A percentile compares a stretch with the other conserved stretches of the same genome.
phyloP scores from a whole-genome alignment of 2,113 vertebrate species.

The Oxygymnocypris stewartii region DNA sequence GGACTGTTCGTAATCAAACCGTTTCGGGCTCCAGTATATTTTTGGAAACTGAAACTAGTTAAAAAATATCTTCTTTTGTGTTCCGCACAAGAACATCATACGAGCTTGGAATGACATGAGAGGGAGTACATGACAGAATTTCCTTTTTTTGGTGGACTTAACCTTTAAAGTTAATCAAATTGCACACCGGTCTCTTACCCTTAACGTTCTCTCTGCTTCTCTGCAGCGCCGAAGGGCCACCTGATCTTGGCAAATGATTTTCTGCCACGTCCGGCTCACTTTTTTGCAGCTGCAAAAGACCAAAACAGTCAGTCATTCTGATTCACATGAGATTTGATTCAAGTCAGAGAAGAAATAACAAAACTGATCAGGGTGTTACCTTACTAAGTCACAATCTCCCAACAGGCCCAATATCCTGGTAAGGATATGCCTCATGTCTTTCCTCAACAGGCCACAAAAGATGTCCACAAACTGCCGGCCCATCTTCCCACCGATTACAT shows the following conservation, averaged over 20 bases:
- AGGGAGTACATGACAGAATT: not conserved
- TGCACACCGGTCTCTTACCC: conserved; percentile 59
- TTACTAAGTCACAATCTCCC: conserved; percentile 83
- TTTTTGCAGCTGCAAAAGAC: conserved; percentile 78
- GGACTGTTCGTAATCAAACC: too few relatives aligned
- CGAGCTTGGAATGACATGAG: not conserved
- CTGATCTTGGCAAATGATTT: conserved; percentile 80
- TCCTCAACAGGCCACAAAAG: conserved; percentile 80
- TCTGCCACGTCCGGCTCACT: conserved; percentile 88
- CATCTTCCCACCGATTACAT: conserved; percentile 90
- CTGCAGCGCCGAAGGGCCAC: conserved; percentile 73
- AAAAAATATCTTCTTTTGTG: too few relatives aligned
- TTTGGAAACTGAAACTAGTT: too few relatives aligned
- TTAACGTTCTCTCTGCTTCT: conserved; percentile 61
- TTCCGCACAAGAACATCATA: too few relatives aligned
- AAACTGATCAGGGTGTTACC: conserved; percentile 68
- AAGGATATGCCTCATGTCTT: conserved; percentile 81
- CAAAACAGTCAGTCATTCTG: not conserved
- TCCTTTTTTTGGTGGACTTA: not conserved
- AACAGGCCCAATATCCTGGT: conserved; percentile 80
- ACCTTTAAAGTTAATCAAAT: not conserved
- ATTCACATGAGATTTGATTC: not conserved
- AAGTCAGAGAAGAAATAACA: not conserved
- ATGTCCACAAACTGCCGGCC: conserved; percentile 84
- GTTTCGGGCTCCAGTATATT: too few relatives aligned